Evolutionary conservation across 2,888 invertebrate genomes (phyloP).

Genomic region (Platypus cylindrus): DNA sequence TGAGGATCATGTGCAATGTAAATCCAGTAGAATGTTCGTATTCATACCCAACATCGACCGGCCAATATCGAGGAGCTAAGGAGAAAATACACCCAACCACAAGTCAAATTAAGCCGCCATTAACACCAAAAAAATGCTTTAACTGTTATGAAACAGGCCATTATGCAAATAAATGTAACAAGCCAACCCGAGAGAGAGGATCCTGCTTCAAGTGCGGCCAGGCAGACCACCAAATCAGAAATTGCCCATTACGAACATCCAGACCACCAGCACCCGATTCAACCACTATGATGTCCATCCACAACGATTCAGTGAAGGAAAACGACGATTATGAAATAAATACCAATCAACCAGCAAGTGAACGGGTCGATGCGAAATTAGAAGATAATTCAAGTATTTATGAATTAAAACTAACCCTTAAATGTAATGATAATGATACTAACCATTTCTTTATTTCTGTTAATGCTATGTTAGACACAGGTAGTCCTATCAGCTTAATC

Average conservation of each 20-base stretch:
- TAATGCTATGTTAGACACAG: slow-evolving; percentile 9
- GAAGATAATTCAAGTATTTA: no score
- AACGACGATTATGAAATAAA: no score
- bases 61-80: neutral
- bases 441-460: slow-evolving; percentile 1
- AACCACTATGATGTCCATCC: neutral
- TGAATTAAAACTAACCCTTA: neutral
- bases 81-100: neutral
- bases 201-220: slow-evolving; percentile 26
- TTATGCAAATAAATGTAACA: slow-evolving; percentile 1
- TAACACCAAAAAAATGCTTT: slow-evolving; percentile 5
- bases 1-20: slow-evolving; percentile 6
- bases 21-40: neutral
- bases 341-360: no score
- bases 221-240: slow-evolving; percentile 14
- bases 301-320: no score
- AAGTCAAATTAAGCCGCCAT: neutral
- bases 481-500: no score
- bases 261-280: slow-evolving; percentile 1
- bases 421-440: neutral
- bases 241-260: slow-evolving; percentile 7
- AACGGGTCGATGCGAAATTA: no score
- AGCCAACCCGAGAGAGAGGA: slow-evolving; percentile 8
- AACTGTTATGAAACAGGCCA: slow-evolving; percentile 10
- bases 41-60: neutral